Percentiles rank a stretch among this genome's conserved stretches.
These are phyloP conservation scores for Silurus aristotelis DNA, from an alignment of 2,797 vertebrate genomes.

Conservation along the genomic window DNA sequence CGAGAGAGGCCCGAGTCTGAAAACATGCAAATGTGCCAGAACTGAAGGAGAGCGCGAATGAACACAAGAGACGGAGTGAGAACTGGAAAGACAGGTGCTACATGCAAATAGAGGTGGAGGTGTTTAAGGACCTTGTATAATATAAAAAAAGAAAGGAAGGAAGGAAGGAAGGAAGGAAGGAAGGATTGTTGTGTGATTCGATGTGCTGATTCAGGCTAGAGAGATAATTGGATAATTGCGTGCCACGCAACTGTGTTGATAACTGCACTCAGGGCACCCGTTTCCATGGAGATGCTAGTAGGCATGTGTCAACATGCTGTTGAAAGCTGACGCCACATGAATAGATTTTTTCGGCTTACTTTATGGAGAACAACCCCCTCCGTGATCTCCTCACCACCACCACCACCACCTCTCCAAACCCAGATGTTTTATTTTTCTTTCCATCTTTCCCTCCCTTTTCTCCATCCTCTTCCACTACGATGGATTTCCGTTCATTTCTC, in stretches of 20 bases:
- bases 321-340: conserved; percentile 71
- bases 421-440: conserved; percentile 6
- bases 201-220: conserved; percentile 69
- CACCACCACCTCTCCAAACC: not conserved
- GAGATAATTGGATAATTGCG: conserved; percentile 75
- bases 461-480: not conserved
- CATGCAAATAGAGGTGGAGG: conserved; percentile 54
- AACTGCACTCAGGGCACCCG: conserved; percentile 68
- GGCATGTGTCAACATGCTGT: conserved; percentile 70
- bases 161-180: not conserved
- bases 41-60: conserved; percentile 44
- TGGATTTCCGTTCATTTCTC: conserved; percentile 24
- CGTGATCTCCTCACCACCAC: not conserved
- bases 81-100: conserved; percentile 59
- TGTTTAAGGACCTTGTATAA: conserved; percentile 47
- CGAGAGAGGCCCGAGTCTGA: not conserved
- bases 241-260: conserved; percentile 66
- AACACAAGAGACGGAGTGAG: conserved; percentile 37
- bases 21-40: conserved; percentile 36
- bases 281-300: conserved; percentile 73
- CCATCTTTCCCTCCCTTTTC: conserved; percentile 13
- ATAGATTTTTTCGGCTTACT: conserved; percentile 65
- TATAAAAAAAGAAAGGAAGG: not conserved
- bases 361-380: conserved; percentile 51
- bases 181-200: conserved; percentile 52